Evolutionary conservation across 2,113 vertebrate genomes (phyloP).

Genomic region (Limanda limanda): DNA sequence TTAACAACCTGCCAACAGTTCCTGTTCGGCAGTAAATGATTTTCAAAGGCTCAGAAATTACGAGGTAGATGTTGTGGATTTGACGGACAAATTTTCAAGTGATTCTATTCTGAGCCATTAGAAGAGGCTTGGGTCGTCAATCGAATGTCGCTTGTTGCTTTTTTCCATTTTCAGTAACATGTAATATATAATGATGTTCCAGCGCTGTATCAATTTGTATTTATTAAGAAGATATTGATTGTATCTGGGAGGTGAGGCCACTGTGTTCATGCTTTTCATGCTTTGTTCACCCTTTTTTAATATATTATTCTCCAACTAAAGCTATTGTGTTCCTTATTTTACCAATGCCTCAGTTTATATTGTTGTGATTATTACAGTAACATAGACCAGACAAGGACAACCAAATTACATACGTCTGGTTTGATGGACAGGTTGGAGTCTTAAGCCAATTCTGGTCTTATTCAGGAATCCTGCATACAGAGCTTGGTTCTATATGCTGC

Average conservation of each 20-base stretch:
- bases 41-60: no score
- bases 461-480: conserved; percentile 16
- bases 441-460: not conserved
- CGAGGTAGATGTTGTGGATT: not conserved
- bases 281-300: not conserved
- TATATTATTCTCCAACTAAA: not conserved
- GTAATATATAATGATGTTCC: not conserved
- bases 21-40: not conserved
- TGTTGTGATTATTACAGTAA: not conserved
- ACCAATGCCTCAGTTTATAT: not conserved
- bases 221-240: not conserved
- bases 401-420: not conserved
- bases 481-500: not conserved
- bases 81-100: not conserved
- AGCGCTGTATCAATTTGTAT: not conserved
- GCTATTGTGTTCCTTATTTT: not conserved
- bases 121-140: not conserved
- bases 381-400: not conserved
- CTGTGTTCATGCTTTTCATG: not conserved
- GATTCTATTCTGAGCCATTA: not conserved
- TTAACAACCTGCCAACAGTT: not conserved
- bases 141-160: not conserved
- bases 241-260: not conserved
- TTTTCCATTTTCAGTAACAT: not conserved
- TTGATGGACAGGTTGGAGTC: conserved; percentile 26